Conservation (phyloP, 2,113 vertebrate species). For the Empidonax alnorum region DNA sequence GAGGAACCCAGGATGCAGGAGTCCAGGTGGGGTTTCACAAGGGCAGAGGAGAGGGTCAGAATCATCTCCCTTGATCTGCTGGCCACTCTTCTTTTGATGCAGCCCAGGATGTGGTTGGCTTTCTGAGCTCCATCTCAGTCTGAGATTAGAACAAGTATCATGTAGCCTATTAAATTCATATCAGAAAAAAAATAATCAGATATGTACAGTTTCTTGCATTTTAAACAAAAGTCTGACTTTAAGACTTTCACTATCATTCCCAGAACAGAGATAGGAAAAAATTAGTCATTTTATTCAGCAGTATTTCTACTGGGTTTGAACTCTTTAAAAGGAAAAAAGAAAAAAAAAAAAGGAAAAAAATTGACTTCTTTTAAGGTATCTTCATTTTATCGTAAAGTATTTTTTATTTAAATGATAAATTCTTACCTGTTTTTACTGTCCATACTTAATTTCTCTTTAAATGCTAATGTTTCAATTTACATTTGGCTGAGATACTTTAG, state of each 20-base stretch:
- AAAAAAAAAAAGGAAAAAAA: rapidly evolving
- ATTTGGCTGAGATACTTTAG: background rate
- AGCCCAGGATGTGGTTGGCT: background rate
- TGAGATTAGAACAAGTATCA: background rate
- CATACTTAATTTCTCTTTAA: background rate
- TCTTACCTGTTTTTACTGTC: background rate
- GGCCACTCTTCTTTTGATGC: background rate
- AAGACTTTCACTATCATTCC: background rate
- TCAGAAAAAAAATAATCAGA: background rate
- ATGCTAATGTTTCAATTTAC: background rate
- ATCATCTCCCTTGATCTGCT: background rate
- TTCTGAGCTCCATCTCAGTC: background rate
- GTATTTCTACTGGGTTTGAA: background rate
- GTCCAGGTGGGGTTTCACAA: background rate
- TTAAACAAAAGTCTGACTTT: background rate
- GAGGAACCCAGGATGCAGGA: background rate
- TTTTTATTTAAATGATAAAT: background rate
- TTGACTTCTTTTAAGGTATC: background rate
- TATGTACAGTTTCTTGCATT: background rate
- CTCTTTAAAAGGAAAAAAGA: background rate
- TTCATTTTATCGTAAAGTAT: background rate
- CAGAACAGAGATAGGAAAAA: background rate
- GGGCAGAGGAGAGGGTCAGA: background rate
- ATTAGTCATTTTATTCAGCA: background rate
- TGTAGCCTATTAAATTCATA: background rate